Conservation (phyloP, 2,888 invertebrate genomes). For the Cheilosia variabilis region DNA sequence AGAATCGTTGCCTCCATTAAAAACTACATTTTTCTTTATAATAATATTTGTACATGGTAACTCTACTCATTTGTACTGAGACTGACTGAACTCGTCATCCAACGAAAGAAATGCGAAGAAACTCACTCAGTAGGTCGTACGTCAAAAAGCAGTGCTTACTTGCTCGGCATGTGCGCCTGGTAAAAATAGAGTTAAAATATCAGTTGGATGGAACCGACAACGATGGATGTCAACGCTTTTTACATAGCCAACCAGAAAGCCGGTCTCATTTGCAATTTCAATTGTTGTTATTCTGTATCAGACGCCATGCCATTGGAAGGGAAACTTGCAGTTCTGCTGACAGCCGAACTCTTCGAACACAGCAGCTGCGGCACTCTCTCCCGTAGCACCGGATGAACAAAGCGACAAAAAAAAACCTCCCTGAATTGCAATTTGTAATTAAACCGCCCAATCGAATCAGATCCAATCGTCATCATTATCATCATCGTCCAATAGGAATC, state of each 20-base stretch:
- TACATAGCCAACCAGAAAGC: no score
- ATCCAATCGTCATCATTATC: conserved; percentile 72
- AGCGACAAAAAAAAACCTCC: neutral
- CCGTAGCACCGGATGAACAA: conserved; percentile 3
- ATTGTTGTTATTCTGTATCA: no score
- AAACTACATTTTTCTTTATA: no score
- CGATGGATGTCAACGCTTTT: conserved; percentile 40
- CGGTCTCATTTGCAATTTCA: no score
- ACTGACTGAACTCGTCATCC: conserved; percentile 21
- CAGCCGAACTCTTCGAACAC: no score
- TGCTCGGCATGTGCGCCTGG: conserved; percentile 66
- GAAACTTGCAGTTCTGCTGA: no score
- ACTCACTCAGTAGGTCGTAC: conserved; percentile 32
- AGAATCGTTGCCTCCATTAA: no score
- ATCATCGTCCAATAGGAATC: conserved; percentile 67
- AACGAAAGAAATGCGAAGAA: conserved; percentile 26
- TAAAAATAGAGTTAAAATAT: conserved; percentile 78
- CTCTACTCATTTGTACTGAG: conserved; percentile 9
- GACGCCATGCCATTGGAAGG: no score
- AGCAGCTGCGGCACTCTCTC: neutral
- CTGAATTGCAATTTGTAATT: conserved; percentile 12
- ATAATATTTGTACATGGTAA: conserved; percentile 24
- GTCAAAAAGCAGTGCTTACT: conserved; percentile 17
- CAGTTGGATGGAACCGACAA: conserved; percentile 77
- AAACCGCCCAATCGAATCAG: conserved; percentile 56